These are phyloP conservation scores for Cantharis nigra DNA, from an alignment of 2,888 invertebrate genomes.

Conservation along the genomic window DNA sequence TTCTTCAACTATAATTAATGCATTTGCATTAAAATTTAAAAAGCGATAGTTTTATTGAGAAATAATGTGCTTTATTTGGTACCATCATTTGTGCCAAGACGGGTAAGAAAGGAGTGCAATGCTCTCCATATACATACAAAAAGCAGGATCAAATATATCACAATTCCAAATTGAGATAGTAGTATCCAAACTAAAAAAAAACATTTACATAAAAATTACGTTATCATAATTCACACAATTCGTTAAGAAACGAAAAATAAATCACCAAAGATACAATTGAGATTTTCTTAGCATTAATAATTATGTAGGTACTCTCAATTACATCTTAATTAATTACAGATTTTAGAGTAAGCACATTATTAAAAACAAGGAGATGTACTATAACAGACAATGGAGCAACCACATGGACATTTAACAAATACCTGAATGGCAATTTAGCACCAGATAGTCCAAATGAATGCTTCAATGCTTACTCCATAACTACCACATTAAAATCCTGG, in stretches of 20 bases:
- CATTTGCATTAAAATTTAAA: conserved; percentile 43
- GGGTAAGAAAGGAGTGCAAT: conserved; percentile 47
- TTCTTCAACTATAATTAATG: conserved; percentile 44
- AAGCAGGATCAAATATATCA: conserved; percentile 42
- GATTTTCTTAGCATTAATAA: conserved; percentile 23
- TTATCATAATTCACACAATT: conserved; percentile 9
- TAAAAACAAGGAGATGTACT: neutral
- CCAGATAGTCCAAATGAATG: conserved; percentile 30
- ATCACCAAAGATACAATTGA: conserved; percentile 30
- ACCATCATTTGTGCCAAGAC: conserved; percentile 47
- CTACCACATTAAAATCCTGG: conserved; percentile 29
- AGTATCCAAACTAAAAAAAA: conserved; percentile 27
- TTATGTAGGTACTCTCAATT: conserved; percentile 16
- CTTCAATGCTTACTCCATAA: conserved; percentile 32
- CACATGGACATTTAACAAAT: conserved; percentile 26
- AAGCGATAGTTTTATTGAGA: conserved; percentile 41
- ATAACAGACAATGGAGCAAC: conserved; percentile 15
- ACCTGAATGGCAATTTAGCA: conserved; percentile 32
- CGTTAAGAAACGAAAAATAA: conserved; percentile 15
- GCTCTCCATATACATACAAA: conserved; percentile 37
- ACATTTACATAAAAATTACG: conserved; percentile 14
- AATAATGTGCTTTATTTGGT: conserved; percentile 39
- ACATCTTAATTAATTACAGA: conserved; percentile 26
- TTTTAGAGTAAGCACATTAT: conserved; percentile 31
- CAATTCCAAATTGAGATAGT: conserved; percentile 39